Evolutionary conservation across 2,888 invertebrate species (phyloP), one percentile per base, ranked within the genome.

Genomic region (Yponomeuta malinellus): DNA sequence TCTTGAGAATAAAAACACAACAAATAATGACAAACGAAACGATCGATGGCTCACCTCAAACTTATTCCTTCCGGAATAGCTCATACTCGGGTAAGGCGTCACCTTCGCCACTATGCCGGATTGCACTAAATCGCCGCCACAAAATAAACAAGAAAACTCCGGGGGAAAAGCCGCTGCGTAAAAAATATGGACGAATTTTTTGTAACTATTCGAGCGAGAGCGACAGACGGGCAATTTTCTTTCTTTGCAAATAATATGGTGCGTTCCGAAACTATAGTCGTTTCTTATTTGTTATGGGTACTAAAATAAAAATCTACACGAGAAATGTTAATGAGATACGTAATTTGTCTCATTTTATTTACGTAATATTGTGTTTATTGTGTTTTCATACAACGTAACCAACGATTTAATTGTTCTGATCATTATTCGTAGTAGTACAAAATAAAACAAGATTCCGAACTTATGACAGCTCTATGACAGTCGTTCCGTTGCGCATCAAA

Each of bases 41-140:
- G 73, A 80, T 79, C 77, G 74, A 78, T 76, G 68, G 69, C 93
- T 86, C 83, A 94, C 94, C 93, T 94, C 94, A 84, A 94, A 94
- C 89, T 94, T 94, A 87, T 93, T 94, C 90, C 94, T 93, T 79
- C 93, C 93, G 83, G 94, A 94, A 90, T 93, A 93, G 86, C 92
- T 93, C 94, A 94, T 94, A 80, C 80, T 90, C 80, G 93, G 88
- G 80, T 87, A 88, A 71, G 91, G 90, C 73, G 89, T 90, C 81
- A 92, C 87, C 81, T 91, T 91, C 85, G 92, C 92, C 91, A 92
- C 91, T 86, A 82, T 90, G 87, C 79, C 79, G 76, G 81, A 79
- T 85, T 86, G 80, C 52, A 29, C 76, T 77, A 70, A 74, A 77
- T 73, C 78, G 71, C 76, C 73, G 74, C 78, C 73, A 75, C 73